phyloP scores from a whole-genome alignment of 2,888 invertebrate species.

The Lamellibrachia columna region DNA sequence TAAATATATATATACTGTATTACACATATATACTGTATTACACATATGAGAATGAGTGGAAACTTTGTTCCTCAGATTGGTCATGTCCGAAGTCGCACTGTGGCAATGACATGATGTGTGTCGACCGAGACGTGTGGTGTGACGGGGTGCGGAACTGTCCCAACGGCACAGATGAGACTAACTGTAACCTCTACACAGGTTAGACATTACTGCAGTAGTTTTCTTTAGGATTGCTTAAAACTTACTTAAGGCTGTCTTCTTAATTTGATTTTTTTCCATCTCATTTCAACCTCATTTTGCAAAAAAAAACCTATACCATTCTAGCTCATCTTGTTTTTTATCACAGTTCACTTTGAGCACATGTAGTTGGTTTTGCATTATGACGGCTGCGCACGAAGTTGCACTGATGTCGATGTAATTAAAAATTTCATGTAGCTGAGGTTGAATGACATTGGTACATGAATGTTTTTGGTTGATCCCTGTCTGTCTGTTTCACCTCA shows the following conservation, averaged over 20 bases:
- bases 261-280: too few species aligned
- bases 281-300: too few species aligned
- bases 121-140: constrained; percentile 18
- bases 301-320: too few species aligned
- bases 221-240: too few species aligned
- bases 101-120: constrained; percentile 16
- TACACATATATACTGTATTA: background rate
- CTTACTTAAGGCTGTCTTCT: too few species aligned
- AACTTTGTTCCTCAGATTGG: background rate
- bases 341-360: too few species aligned
- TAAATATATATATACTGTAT: too few species aligned
- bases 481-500: background rate
- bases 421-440: too few species aligned
- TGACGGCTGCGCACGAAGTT: too few species aligned
- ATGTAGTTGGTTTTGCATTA: too few species aligned
- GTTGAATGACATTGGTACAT: background rate
- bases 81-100: background rate
- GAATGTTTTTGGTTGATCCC: background rate
- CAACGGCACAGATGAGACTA: constrained; percentile 20
- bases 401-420: too few species aligned
- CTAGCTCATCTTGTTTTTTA: too few species aligned
- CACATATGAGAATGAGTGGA: background rate
- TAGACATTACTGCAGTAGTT: background rate
- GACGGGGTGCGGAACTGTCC: constrained; percentile 23
- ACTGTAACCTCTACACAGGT: background rate